phyloP scores from a whole-genome alignment of 1,140 invertebrate genomes.

The Cepaea nemoralis region DNA sequence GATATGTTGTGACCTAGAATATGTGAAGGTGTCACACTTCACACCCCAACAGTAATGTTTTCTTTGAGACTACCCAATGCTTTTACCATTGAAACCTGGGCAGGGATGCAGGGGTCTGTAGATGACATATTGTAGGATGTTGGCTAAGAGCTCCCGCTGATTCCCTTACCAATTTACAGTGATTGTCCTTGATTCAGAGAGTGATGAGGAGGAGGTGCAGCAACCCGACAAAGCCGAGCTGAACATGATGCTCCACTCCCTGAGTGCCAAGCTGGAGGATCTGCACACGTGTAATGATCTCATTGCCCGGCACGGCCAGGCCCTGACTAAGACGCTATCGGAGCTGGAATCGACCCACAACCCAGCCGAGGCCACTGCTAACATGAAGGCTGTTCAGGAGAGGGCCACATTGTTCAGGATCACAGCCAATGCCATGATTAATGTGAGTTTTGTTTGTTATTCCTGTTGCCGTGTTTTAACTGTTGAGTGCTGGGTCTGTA shows the following conservation, averaged over 20 bases:
- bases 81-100: too few relatives aligned
- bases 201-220: constrained; percentile 77
- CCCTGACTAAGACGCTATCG: constrained; percentile 84
- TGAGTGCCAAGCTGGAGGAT: constrained; percentile 83
- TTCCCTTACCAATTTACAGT: constrained; percentile 30
- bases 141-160: neutral
- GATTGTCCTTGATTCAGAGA: constrained; percentile 75
- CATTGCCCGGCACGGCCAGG: constrained; percentile 87
- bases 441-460: constrained; percentile 79
- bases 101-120: too few relatives aligned
- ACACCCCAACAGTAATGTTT: too few relatives aligned
- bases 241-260: constrained; percentile 76
- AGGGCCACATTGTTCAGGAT: constrained; percentile 92
- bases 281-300: constrained; percentile 91
- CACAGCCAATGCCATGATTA: constrained; percentile 95
- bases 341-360: constrained; percentile 85
- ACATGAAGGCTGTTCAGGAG: constrained; percentile 87
- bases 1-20: too few relatives aligned
- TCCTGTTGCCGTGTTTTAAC: too few relatives aligned
- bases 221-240: constrained; percentile 75
- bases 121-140: too few relatives aligned
- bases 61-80: too few relatives aligned
- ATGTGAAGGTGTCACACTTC: too few relatives aligned
- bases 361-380: constrained; percentile 75
- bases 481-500: too few relatives aligned